phyloP scores from a whole-genome alignment of 2,888 invertebrate species.

The Ametastegia equiseti region DNA sequence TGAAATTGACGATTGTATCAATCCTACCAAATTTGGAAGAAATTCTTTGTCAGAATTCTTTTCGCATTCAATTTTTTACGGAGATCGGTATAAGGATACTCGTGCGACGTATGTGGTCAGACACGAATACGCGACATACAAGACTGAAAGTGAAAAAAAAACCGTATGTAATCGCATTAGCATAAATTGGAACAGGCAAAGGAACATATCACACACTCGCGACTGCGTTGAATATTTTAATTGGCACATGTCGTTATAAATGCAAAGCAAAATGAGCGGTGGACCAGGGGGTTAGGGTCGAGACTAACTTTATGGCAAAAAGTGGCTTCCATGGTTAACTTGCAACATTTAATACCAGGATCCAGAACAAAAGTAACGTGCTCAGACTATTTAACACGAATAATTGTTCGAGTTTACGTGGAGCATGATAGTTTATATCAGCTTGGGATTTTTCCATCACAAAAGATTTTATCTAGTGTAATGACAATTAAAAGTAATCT shows the following conservation, averaged over 20 bases:
- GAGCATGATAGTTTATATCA: not conserved
- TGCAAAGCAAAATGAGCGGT: not conserved
- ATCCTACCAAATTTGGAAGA: not conserved
- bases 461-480: not conserved
- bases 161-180: not conserved
- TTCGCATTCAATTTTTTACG: not conserved
- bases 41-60: not conserved
- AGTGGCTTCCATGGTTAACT: conserved; percentile 1
- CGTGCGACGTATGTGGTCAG: not conserved
- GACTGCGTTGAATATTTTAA: not conserved
- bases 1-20: not conserved
- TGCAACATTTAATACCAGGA: not conserved
- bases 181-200: not conserved
- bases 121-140: not conserved
- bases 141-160: not conserved
- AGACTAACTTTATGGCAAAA: not conserved
- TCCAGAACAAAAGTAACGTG: conserved; percentile 9
- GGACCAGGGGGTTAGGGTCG: conserved; percentile 4
- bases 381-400: not conserved
- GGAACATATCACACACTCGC: not conserved
- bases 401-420: not conserved
- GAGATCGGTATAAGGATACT: not conserved
- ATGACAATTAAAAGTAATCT: not conserved
- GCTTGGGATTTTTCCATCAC: not conserved
- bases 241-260: not conserved